Base-by-base conservation (phyloP, 2,113 vertebrate species). In the Trichechus manatus region DNA sequence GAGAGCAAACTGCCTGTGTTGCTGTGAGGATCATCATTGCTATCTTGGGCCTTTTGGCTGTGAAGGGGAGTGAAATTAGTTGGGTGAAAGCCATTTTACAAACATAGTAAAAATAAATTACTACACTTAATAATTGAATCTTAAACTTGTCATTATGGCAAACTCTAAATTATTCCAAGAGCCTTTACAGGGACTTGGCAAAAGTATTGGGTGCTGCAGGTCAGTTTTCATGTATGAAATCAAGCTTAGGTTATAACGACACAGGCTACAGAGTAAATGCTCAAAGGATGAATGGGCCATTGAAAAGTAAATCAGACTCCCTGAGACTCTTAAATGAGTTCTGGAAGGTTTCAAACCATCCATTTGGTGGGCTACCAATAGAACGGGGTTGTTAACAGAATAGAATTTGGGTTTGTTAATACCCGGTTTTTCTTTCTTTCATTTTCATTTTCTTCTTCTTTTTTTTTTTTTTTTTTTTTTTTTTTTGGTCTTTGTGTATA, bases 21-120 rank as follows among this genome's bases (percentile, higher is more conserved):
- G 97, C 98, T 87, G 97, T 97, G 98, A 97, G 98, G 98, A 98
- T 98, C 98, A 96, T 97, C 70, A 68, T 98, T 98, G 97, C 98
- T 98, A 98, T 98, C 98, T 98, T 97, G 85, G 97, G 98, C 98
- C 97, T 98, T 96, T 98, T 98, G 98, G 98, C 98, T 98, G 98
- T 98, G 98, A 98, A 98, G 95, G 97, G 77, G 81, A 98, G 88
- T 97, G 96, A 98, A 98, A 98, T 96, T 84, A 97, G 89, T 90
- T 98, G 98, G 97, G 96, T 3, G 13, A 50, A 75, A 97, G 98
- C 98, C 98, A 98, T 98, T 98, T 97, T 96, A 92, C 97, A 98
- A 97, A 98, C 97, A 97, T 2, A 97, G 96, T 98, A 98, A 98
- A 99, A 98, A 98, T 98, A 98, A 98, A 98, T 98, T 92, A 97